A percentile compares a stretch with the other conserved stretches of the same genome.
These are phyloP conservation scores for Hapalemur alaotrensis DNA, from an alignment of 2,797 vertebrate genomes.

Conservation along the genomic window DNA sequence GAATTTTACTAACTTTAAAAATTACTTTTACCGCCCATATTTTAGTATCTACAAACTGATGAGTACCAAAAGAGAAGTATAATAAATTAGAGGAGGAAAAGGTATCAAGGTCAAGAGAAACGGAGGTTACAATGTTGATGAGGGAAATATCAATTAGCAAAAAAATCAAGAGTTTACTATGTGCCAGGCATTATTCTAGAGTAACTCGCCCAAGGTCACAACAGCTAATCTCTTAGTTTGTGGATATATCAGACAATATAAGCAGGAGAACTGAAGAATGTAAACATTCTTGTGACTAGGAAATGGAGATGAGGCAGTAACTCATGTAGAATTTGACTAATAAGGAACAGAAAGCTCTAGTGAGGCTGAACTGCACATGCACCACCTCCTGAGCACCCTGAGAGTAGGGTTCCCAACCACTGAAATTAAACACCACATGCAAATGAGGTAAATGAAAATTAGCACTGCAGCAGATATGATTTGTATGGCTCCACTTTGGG, in stretches of 20 bases:
- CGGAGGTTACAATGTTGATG: neutral
- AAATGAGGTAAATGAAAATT: neutral
- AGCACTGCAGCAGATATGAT: neutral
- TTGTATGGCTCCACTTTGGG: neutral
- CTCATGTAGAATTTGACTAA: neutral
- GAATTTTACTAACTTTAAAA: slow-evolving; percentile 26
- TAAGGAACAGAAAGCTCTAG: neutral
- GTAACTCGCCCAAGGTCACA: neutral
- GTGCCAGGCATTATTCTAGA: neutral
- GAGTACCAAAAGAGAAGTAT: neutral
- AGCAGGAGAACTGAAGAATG: neutral
- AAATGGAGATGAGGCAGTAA: slow-evolving; percentile 5
- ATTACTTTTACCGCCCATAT: neutral
- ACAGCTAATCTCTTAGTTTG: neutral
- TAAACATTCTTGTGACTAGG: neutral
- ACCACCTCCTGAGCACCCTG: neutral
- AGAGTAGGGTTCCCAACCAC: neutral
- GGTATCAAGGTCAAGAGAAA: neutral
- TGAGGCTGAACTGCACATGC: neutral
- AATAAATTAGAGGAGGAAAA: neutral
- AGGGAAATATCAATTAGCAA: neutral
- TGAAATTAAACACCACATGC: slow-evolving; percentile 5
- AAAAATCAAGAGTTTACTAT: neutral
- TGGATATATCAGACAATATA: neutral
- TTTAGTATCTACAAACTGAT: neutral